phyloP scores from a whole-genome alignment of 37 sponge, comb jelly and placozoan genomes.

The Lycopodina hypogea region DNA sequence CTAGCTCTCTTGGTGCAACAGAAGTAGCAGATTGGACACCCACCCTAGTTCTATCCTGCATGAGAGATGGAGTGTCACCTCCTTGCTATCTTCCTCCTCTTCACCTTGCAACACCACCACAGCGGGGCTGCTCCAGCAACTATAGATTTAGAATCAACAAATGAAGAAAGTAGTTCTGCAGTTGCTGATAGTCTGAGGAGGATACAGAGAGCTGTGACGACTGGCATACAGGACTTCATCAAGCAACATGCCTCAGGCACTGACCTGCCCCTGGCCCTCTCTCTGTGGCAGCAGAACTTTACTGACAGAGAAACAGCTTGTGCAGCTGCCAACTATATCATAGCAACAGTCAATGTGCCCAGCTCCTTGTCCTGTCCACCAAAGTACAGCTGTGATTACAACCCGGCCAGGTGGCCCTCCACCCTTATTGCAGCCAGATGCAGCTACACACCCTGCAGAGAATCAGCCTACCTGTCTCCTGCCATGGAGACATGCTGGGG shows the following conservation, averaged over 20 bases:
- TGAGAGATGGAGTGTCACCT: too few species aligned
- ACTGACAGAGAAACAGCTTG: neutral
- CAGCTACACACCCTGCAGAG: neutral
- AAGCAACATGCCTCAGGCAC: too few species aligned
- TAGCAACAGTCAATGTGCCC: too few species aligned
- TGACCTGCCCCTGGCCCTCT: neutral
- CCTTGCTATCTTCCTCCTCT: too few species aligned
- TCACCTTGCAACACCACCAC: too few species aligned
- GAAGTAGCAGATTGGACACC: too few species aligned
- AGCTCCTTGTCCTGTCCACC: neutral
- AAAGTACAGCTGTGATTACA: conserved; percentile 1
- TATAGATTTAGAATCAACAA: too few species aligned
- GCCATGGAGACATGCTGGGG: neutral
- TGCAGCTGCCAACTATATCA: neutral
- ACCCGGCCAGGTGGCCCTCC: neutral
- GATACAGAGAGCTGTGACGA: neutral
- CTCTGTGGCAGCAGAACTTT: neutral
- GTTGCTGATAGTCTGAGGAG: too few species aligned
- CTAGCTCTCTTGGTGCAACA: too few species aligned
- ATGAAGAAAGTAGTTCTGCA: too few species aligned
- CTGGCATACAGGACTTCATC: neutral
- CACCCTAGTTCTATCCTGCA: too few species aligned
- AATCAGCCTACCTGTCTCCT: neutral
- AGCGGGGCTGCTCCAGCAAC: too few species aligned
- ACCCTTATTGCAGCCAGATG: neutral